Base-by-base conservation (phyloP, 2,113 vertebrate genomes). In the Rhodinocichla rosea region DNA sequence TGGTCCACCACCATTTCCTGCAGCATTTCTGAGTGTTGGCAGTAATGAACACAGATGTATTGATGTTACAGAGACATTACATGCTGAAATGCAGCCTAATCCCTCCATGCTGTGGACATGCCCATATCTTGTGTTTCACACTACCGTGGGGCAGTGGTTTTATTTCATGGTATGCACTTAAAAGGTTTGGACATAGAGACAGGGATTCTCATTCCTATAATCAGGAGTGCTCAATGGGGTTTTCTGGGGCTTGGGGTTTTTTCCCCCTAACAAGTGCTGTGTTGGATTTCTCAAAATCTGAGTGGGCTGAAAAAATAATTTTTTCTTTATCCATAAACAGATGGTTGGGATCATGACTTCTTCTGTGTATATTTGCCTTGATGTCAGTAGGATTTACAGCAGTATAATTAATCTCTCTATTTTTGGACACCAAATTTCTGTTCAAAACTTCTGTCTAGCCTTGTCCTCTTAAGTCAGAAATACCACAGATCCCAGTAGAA, bases 381-480 rank as follows among this genome's bases (percentile, higher is more conserved):
- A 80, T 93, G 78, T 92, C 78, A 57, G 75, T 73, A 77, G 85
- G 75, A 93, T 94, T 95, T 95, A 90, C 50, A 80, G 42, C 82
- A 77, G 33, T 83, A 49, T 64, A 75, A 95, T 79, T 92, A 79
- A 71, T 87, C 53, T 94, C 44, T 90, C 59, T 87, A 32, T 91
- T 90, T 78, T 87, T 87, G 84, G 57, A 83, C 55, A 92, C 18
- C 42, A 93, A 20, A 69, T 83, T 91, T 90, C n/a, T 93, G 45
- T 87, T 67, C 40, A 33, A 40, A 50, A 45, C 28, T 88, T 79
- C 45, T 87, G 83, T 87, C 28, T 80, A 55, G 50, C 67, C 40
- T 87, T 87, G 78, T 93, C 49, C 23, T 83, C 33, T 76, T 80
- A 50, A 63, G 67, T 80, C 67, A 85, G 75, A 85, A 91, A 91